A percentile compares a stretch with the other conserved stretches of the same genome.
Evolutionary conservation across 2,113 vertebrate genomes (phyloP).

Genomic region (Steatornis caripensis): DNA sequence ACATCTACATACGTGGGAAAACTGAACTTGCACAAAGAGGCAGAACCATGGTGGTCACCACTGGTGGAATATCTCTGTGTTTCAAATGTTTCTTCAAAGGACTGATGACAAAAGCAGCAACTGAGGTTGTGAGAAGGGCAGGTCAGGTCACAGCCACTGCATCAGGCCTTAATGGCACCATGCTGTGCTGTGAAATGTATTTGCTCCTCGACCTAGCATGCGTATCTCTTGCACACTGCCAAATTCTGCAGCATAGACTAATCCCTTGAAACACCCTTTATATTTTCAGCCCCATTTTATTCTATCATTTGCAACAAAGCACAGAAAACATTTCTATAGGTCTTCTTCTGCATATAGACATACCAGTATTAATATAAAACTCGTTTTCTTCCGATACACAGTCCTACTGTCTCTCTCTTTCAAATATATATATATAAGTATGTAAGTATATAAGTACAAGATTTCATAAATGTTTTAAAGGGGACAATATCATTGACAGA

Average conservation of each 20-base stretch:
- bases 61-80: not conserved
- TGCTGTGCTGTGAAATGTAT: fast-evolving
- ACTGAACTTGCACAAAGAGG: not conserved
- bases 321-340: not conserved
- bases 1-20: not conserved
- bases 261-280: not conserved
- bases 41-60: not conserved
- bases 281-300: not conserved
- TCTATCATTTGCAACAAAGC: not conserved
- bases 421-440: too few species aligned
- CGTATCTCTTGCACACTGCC: not conserved
- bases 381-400: not conserved
- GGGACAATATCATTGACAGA: not conserved
- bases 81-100: not conserved
- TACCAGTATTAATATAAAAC: not conserved
- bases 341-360: not conserved
- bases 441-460: not conserved
- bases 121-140: not conserved
- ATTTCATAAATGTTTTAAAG: not conserved
- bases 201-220: too few species aligned
- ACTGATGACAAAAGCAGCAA: not conserved
- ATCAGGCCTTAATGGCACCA: not conserved
- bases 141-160: not conserved
- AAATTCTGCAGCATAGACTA: not conserved
- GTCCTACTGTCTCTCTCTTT: not conserved